These are phyloP conservation scores for Cryptophagus acutangulus DNA, from an alignment of 2,888 invertebrate species.

Conservation along the genomic window DNA sequence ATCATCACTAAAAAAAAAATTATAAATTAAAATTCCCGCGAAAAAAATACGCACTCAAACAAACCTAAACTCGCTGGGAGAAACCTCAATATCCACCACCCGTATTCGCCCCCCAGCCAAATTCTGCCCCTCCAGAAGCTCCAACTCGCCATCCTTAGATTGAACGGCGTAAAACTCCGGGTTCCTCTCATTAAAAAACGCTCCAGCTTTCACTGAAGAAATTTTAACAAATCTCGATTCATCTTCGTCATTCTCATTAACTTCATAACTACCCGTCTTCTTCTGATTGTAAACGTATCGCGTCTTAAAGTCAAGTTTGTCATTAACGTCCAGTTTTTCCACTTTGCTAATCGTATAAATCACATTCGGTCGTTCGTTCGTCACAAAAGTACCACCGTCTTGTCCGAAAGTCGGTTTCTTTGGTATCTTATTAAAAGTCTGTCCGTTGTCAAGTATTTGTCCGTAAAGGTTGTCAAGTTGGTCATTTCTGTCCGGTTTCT, in stretches of 20 bases:
- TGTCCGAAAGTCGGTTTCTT: conserved; percentile 18
- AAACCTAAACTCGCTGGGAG: conserved; percentile 28
- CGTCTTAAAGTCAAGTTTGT: conserved; percentile 33
- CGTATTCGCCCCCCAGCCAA: conserved; percentile 14
- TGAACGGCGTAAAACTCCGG: conserved; percentile 19
- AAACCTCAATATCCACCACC: conserved; percentile 28
- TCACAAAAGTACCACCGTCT: background rate
- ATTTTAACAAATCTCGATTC: conserved; percentile 29
- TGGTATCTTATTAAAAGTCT: conserved; percentile 17
- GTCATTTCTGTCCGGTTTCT: conserved; percentile 19
- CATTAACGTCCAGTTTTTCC: conserved; percentile 24
- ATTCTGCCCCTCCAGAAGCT: conserved; percentile 6
- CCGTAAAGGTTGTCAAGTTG: conserved; percentile 17
- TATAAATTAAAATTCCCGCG: conserved; percentile 1
- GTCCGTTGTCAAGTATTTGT: conserved; percentile 16
- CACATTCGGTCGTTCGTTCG: conserved; percentile 7
- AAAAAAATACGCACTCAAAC: background rate
- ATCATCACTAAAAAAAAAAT: conserved; percentile 18
- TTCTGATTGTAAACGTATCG: conserved; percentile 16
- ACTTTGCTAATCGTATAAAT: conserved; percentile 20
- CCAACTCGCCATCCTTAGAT: conserved; percentile 25
- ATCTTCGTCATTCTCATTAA: conserved; percentile 11
- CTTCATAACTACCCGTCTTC: background rate
- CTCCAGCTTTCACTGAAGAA: conserved; percentile 28
- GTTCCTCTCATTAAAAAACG: conserved; percentile 16